Conservation (phyloP, 2,113 vertebrate genomes). For the Mandrillus leucophaeus region DNA sequence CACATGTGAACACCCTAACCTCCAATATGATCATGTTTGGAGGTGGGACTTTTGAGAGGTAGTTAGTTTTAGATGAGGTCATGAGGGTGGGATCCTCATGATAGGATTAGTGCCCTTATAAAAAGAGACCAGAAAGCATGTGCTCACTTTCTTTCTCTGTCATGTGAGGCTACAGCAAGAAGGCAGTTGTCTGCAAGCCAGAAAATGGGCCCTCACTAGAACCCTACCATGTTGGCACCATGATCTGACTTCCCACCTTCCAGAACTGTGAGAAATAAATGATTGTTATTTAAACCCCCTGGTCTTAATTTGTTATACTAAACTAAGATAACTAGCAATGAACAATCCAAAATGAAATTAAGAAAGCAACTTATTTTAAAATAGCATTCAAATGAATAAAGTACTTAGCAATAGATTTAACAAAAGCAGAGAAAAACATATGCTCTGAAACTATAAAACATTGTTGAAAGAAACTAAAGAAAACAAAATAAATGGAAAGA, state of each 20-base stretch:
- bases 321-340: not conserved
- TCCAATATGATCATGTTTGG: not conserved
- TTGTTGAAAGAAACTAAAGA: not conserved
- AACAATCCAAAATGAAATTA: not conserved
- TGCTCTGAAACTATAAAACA: not conserved
- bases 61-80: not conserved
- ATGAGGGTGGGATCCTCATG: not conserved
- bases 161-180: not conserved
- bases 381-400: not conserved
- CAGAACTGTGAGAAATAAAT: not conserved
- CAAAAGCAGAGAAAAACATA: not conserved
- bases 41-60: not conserved
- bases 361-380: not conserved
- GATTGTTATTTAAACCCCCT: not conserved
- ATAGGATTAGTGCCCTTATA: not conserved
- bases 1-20: not conserved
- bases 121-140: not conserved
- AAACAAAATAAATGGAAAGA: not conserved
- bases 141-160: not conserved
- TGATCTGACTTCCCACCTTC: not conserved
- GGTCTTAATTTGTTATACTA: not conserved
- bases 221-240: not conserved
- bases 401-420: not conserved
- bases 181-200: not conserved
- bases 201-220: not conserved